phyloP scores from a whole-genome alignment of 2,113 vertebrate species.

The Bufo bufo region DNA sequence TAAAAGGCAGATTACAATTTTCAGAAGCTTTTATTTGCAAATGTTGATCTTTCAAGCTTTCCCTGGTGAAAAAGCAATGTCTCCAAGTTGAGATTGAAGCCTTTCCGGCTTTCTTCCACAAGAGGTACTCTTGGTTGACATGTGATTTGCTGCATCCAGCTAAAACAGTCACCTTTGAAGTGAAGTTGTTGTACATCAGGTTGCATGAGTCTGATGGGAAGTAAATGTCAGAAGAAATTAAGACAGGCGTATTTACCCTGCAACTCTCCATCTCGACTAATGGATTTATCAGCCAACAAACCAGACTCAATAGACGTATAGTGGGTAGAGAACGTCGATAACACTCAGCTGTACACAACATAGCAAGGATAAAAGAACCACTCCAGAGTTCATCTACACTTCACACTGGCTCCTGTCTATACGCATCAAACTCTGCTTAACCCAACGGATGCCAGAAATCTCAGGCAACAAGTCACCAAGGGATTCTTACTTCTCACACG shows the following conservation, averaged over 20 bases:
- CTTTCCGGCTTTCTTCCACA: background rate
- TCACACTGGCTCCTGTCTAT: constrained; percentile 39
- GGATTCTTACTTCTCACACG: background rate
- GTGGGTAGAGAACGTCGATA: constrained; percentile 38
- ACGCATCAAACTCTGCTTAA: constrained; percentile 17
- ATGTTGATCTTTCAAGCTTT: constrained; percentile 28
- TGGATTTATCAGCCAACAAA: constrained; percentile 47
- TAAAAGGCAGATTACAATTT: constrained; percentile 24
- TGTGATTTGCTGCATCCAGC: constrained; percentile 2
- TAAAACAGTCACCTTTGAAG: constrained; percentile 29
- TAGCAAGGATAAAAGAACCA: constrained; percentile 42
- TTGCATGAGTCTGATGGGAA: constrained; percentile 27
- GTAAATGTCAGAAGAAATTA: constrained; percentile 55
- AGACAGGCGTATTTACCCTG: constrained; percentile 32
- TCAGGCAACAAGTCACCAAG: background rate
- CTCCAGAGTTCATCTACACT: constrained; percentile 30
- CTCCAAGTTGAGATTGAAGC: constrained; percentile 8
- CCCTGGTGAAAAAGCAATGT: background rate
- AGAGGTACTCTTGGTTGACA: background rate
- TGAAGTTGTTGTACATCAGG: constrained; percentile 31
- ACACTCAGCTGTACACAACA: constrained; percentile 21
- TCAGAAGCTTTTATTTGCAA: constrained; percentile 15
- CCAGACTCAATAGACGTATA: constrained; percentile 19
- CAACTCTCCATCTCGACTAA: constrained; percentile 29
- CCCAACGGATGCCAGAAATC: background rate